Evolutionary conservation across 2,888 invertebrate genomes (phyloP), one percentile per base, ranked within the genome.

Genomic region (Caradrina clavipalpis): DNA sequence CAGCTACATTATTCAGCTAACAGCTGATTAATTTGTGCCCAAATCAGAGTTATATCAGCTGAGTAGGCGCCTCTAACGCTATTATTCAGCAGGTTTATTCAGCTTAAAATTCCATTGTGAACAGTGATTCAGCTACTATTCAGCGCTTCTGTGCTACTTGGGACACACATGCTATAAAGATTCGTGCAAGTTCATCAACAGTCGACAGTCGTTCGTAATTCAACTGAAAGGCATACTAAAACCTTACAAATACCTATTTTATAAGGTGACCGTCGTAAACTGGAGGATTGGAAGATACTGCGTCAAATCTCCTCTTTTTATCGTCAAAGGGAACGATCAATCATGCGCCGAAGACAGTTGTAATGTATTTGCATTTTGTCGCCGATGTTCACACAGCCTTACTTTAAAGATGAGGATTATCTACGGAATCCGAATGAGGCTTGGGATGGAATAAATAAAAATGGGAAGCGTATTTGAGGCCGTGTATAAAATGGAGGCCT

Each of bases 221-320:
- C 69, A 64, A 70, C 56, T 57, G 66, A 73, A 73, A 71, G 56
- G 54, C 61, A 63, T 66, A 73, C 71, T 84, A 81, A 83, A 84
- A 73, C 76, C 69, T 62, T 73, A 74, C 67, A 82, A 83, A 81
- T 81, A 77, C 72, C 72, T 73, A 75, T 75, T 83, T 81, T 83
- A 84, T 83, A 80, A 84, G 74, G 80, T 83, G 83, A 84, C 87
- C 86, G 80, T 85, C 84, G 61, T 86, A 87, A 85, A 77, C 61
- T 58, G 64, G 50, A 77, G 73, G 78, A 78, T 76, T 80, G 84
- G 74, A 73, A 79, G 71, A 69, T 76, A 81, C 61, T 55, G 80
- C 64, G 74, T 70, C 57, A 68, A 80, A 83, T 78, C 69, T 80
- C 73, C 72, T 75, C 26, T 80, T 85, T 81, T 83, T 83, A 76